Conservation (phyloP, 2,888 invertebrate species). For the Chloroclysta siterata region DNA sequence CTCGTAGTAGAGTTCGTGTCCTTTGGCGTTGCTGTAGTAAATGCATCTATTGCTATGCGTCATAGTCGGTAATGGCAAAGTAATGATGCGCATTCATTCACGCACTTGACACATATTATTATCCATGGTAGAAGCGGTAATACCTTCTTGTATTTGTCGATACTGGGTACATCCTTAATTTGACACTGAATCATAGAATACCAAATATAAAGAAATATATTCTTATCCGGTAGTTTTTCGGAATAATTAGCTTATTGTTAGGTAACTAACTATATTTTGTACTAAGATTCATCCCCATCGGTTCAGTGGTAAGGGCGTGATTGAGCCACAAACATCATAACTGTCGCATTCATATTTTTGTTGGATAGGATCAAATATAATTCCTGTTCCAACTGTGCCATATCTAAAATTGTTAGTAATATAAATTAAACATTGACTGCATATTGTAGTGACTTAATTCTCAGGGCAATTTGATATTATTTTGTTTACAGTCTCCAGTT, state of each 20-base stretch:
- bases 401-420: background rate
- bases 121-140: background rate
- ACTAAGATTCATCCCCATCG: too few relatives aligned
- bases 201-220: too few relatives aligned
- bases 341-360: too few relatives aligned
- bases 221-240: too few relatives aligned
- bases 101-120: slow-evolving; percentile 53
- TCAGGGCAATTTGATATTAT: slow-evolving; percentile 28
- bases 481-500: slow-evolving; percentile 30
- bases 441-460: background rate
- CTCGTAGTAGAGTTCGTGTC: slow-evolving; percentile 20
- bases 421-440: background rate
- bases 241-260: too few relatives aligned
- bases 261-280: too few relatives aligned
- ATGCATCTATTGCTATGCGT: slow-evolving; percentile 19
- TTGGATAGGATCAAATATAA: too few relatives aligned
- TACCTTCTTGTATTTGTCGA: background rate
- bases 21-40: slow-evolving; percentile 11
- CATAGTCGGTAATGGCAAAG: slow-evolving; percentile 11
- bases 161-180: too few relatives aligned
- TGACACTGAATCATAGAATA: too few relatives aligned
- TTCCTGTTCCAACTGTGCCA: background rate
- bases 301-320: too few relatives aligned
- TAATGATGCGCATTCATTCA: slow-evolving; percentile 28
- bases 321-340: too few relatives aligned